Evolutionary conservation across 2,113 vertebrate genomes (phyloP).

Genomic region (Erythrolamprus reginae): DNA sequence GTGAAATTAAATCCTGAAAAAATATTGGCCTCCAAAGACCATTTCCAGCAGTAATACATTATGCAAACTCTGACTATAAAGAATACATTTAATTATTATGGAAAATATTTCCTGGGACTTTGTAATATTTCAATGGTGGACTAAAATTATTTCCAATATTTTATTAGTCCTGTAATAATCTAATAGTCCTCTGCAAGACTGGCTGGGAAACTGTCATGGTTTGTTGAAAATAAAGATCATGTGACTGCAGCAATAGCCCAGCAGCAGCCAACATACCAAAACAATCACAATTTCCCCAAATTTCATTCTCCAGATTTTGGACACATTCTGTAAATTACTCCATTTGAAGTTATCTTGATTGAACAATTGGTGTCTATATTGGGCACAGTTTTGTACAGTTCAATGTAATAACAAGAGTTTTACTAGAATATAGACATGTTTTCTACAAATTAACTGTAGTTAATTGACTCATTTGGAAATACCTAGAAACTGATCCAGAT

Average conservation of each 20-base stretch:
- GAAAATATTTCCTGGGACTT: not conserved
- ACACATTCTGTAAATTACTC: not conserved
- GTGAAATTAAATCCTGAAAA: slow-evolving; percentile 45
- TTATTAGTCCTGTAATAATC: not conserved
- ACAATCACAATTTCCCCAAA: not conserved
- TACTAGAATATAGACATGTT: not conserved
- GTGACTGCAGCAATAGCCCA: no score
- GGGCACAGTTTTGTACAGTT: not conserved
- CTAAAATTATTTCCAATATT: not conserved
- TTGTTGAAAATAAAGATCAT: no score
- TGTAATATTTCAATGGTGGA: slow-evolving; percentile 9
- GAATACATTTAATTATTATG: slow-evolving; percentile 15
- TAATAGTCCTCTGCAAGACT: no score
- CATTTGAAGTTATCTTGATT: not conserved
- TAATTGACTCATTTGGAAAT: not conserved
- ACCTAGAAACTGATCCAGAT: not conserved
- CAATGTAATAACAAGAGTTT: not conserved
- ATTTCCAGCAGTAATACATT: slow-evolving; percentile 34
- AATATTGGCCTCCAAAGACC: slow-evolving; percentile 27
- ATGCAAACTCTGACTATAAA: slow-evolving; percentile 11
- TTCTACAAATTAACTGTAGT: not conserved
- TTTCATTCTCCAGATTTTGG: not conserved
- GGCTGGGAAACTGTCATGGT: no score
- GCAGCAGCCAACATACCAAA: not conserved
- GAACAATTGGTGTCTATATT: not conserved